Conservation (phyloP, 2,888 invertebrate species). For the Selenia dentaria region DNA sequence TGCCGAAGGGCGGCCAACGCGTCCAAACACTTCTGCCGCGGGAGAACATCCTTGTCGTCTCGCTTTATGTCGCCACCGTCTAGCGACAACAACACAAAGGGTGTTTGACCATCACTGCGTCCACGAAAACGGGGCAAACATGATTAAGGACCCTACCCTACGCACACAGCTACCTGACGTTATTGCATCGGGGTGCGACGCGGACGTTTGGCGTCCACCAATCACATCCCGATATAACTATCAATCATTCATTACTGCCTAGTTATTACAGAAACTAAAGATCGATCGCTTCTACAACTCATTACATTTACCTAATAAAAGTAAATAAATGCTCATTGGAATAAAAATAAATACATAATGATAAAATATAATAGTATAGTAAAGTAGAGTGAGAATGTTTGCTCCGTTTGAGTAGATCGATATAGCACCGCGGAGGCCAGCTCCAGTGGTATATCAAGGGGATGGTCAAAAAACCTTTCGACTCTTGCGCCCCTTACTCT, state of each 20-base stretch:
- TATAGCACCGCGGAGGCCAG: conserved; percentile 66
- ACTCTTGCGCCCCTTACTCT: conserved; percentile 73
- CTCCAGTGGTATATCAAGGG: conserved; percentile 71
- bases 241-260: neutral
- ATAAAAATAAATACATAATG: conserved; percentile 41
- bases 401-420: conserved; percentile 79
- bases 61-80: conserved; percentile 87
- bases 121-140: conserved; percentile 82
- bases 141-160: conserved; percentile 35
- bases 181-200: conserved; percentile 13
- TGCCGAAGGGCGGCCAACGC: conserved; percentile 99
- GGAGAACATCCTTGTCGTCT: conserved; percentile 97
- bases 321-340: conserved; percentile 1
- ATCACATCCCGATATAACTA: conserved; percentile 20
- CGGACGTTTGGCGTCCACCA: neutral
- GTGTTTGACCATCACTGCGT: conserved; percentile 90
- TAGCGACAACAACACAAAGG: conserved; percentile 87
- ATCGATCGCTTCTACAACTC: too few relatives aligned
- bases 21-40: conserved; percentile 99
- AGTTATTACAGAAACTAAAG: neutral
- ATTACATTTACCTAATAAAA: neutral
- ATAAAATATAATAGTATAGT: conserved; percentile 34
- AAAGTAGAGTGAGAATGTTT: conserved; percentile 57
- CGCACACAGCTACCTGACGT: conserved; percentile 6
- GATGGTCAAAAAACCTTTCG: conserved; percentile 89